Conservation (phyloP, 2,797 vertebrate species). For the Xiphophorus birchmanni region DNA sequence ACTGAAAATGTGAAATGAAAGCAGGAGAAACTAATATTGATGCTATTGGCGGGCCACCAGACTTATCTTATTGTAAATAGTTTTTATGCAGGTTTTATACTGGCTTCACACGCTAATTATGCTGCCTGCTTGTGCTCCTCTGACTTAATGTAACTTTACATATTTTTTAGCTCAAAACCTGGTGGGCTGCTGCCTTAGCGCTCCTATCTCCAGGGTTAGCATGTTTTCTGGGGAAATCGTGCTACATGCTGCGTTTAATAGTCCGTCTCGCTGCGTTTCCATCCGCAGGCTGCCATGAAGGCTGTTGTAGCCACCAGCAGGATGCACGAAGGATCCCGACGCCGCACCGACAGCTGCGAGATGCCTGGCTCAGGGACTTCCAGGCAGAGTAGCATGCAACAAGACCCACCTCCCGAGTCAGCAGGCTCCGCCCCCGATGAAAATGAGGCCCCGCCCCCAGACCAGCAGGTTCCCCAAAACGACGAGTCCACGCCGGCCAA, state of each 20-base stretch:
- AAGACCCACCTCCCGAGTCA: conserved; percentile 67
- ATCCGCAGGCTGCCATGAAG: conserved; percentile 89
- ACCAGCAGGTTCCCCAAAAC: conserved; percentile 13
- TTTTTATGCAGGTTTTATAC: no score
- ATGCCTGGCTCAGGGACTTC: conserved; percentile 68
- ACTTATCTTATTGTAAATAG: no score
- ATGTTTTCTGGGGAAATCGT: no score
- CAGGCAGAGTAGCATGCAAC: conserved; percentile 77
- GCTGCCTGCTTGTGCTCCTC: no score
- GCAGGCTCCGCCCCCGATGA: conserved; percentile 42
- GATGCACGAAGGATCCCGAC: conserved; percentile 84
- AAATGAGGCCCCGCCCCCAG: conserved; percentile 31
- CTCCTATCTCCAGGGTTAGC: no score
- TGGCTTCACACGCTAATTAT: no score
- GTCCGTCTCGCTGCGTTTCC: conserved; percentile 5
- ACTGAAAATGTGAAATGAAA: background rate
- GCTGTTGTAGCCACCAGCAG: conserved; percentile 90
- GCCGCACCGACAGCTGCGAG: conserved; percentile 79
- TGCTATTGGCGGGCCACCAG: no score
- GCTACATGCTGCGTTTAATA: background rate
- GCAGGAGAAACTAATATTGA: background rate
- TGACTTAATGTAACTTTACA: no score
- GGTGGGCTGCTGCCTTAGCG: no score
- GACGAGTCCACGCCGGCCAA: conserved; percentile 22
- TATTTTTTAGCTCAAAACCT: no score